These are phyloP conservation scores for Crioceris asparagi DNA, from an alignment of 2,888 invertebrate genomes.

Conservation along the genomic window DNA sequence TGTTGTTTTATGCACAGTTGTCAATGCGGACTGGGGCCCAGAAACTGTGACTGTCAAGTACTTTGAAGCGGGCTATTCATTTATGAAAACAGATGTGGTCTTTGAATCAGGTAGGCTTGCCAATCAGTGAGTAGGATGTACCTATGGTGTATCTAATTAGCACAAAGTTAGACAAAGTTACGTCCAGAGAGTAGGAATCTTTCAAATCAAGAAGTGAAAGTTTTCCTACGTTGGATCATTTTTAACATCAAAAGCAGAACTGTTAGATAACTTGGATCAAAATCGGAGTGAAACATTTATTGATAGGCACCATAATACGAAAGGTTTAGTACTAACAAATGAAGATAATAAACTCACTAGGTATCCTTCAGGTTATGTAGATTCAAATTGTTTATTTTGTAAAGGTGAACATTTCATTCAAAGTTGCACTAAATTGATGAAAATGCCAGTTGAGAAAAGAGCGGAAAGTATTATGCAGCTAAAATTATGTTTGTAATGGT, in stretches of 20 bases:
- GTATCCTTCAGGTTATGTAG: no score
- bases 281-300: slow-evolving; percentile 5
- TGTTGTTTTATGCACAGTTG: no score
- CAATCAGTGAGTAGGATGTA: no score
- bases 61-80: no score
- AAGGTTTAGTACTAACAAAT: slow-evolving; percentile 5
- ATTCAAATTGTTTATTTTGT: slow-evolving; percentile 12
- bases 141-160: slow-evolving; percentile 10
- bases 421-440: slow-evolving; percentile 9
- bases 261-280: slow-evolving; percentile 10
- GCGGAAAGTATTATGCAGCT: slow-evolving; percentile 8
- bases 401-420: slow-evolving; percentile 12
- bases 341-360: slow-evolving; percentile 3
- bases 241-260: slow-evolving; percentile 10
- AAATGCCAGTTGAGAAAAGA: slow-evolving; percentile 9
- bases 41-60: no score
- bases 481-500: slow-evolving; percentile 9
- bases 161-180: slow-evolving; percentile 11
- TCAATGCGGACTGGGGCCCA: no score
- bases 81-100: no score
- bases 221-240: slow-evolving; percentile 10
- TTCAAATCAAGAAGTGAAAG: slow-evolving; percentile 5
- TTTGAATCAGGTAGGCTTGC: no score
- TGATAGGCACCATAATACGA: slow-evolving; percentile 3
- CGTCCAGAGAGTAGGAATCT: slow-evolving; percentile 11